Evolutionary conservation across 2,888 invertebrate genomes (phyloP), one percentile per base, ranked within the genome.

Genomic region (Clunio marinus): DNA sequence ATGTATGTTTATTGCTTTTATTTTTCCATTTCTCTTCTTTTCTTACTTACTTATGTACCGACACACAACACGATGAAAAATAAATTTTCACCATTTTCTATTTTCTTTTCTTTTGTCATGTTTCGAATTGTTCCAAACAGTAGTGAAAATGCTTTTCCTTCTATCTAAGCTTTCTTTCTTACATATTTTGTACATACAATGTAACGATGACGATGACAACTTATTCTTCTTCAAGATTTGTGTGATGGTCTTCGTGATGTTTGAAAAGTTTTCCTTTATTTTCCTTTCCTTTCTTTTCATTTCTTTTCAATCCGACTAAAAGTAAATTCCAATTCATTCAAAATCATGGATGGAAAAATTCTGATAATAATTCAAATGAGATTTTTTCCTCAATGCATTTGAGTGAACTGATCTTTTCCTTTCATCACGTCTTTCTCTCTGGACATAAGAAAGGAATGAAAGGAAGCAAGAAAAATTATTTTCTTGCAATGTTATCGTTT

Each of bases 341-440:
- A 57, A 51, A 51, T 51, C 51, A 51, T 20, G 51, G 51, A 51
- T 51, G 57, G 27, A 25, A 57, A 57, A 27, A 57, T 57, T 22
- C 27, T 57, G 25, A 57, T 57, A 57, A 57, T 57, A 57, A 57
- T 57, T 57, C 57, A 57, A 57, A 57, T 57, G 57, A 57, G 57
- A 57, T 57, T 57, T 24, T 45, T 15, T 17, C n/a, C n/a, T 20
- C 13, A 22, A 25, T 25, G 25, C 27, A n/a, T 51, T 51, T 41
- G 41, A 41, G 51, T 51, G 17, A 22, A 22, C 51, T 20, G 51
- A 17, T 32, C 45, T 45, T 51, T 5, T 10, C 57, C 27, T 57
- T 57, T 57, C 57, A 25, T 25, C 57, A 57, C 57, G 25, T 13
- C 32, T 32, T 10, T 32, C 32, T 4, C 5, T 57, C 25, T 7